Conservation (phyloP, 1,140 invertebrate species). For the Drosophila tani region DNA sequence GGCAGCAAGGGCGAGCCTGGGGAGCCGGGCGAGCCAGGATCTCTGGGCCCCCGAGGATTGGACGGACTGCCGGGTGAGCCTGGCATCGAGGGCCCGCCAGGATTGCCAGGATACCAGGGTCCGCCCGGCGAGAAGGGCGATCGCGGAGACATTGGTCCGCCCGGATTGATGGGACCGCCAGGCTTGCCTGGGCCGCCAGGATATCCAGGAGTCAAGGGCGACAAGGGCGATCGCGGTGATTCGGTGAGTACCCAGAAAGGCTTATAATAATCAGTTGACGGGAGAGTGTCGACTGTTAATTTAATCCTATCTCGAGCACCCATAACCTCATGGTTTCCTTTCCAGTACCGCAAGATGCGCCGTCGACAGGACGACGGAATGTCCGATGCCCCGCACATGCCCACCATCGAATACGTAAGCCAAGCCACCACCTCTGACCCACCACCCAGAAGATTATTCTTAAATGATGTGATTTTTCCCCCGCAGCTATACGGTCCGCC, state of each 20-base stretch:
- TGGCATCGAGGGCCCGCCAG: conserved; percentile 85
- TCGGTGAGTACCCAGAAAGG: conserved; percentile 90
- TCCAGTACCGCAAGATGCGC: conserved; percentile 96
- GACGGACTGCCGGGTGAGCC: conserved; percentile 84
- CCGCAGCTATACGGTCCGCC: conserved; percentile 80
- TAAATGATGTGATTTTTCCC: conserved; percentile 8
- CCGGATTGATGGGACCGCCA: conserved; percentile 92
- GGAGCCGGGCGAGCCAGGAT: conserved; percentile 95
- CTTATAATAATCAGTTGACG: background rate
- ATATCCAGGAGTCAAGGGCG: conserved; percentile 94
- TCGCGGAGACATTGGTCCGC: conserved; percentile 95
- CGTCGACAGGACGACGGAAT: conserved; percentile 90
- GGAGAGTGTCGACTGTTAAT: background rate
- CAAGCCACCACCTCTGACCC: background rate
- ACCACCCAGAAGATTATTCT: background rate
- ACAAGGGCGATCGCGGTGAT: conserved; percentile 96
- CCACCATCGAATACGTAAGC: conserved; percentile 84
- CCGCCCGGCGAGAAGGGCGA: conserved; percentile 96
- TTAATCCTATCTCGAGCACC: background rate
- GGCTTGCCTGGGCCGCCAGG: conserved; percentile 90
- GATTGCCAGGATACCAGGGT: conserved; percentile 91
- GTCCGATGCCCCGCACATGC: conserved; percentile 83
- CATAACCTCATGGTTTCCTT: conserved; percentile 82
- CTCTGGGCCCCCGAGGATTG: conserved; percentile 88
- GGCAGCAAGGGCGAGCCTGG: conserved; percentile 88